Evolutionary conservation across 2,888 invertebrate species (phyloP).

Genomic region (Lasioglossum vierecki): DNA sequence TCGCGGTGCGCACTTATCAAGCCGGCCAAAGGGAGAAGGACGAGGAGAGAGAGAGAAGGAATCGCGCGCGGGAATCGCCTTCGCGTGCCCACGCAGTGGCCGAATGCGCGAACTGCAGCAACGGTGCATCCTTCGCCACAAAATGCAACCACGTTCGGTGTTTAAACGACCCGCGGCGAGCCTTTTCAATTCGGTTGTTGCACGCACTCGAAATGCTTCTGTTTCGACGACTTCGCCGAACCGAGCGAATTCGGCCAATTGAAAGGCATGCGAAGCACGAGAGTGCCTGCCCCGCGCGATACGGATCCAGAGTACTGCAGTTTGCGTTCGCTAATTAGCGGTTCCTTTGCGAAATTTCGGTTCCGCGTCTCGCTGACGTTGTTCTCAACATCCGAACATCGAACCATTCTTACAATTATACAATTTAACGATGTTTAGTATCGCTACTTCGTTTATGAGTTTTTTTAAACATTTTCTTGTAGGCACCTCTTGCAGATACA

Average conservation of each 20-base stretch:
- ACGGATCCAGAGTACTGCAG: neutral
- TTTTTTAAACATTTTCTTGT: no score
- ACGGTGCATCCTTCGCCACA: conserved; percentile 53
- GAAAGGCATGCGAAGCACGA: neutral
- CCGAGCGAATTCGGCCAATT: neutral
- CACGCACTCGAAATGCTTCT: conserved; percentile 4
- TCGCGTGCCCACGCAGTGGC: conserved; percentile 57
- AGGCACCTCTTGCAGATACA: no score
- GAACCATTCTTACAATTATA: neutral
- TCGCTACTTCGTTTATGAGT: no score
- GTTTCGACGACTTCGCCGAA: conserved; percentile 3
- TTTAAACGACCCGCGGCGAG: conserved; percentile 9
- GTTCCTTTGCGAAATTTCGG: neutral
- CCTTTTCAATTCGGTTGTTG: neutral
- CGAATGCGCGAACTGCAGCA: conserved; percentile 25
- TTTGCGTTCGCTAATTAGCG: neutral
- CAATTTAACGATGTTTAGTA: no score
- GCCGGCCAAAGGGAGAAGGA: conserved; percentile 48
- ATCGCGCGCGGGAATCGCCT: conserved; percentile 48
- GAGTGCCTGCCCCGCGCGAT: neutral
- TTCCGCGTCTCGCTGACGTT: neutral
- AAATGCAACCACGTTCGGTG: conserved; percentile 68
- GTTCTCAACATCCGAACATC: no score
- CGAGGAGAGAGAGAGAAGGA: conserved; percentile 24
- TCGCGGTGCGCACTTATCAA: conserved; percentile 77